Base-by-base conservation (phyloP, 2,888 invertebrate species). In the Cancer borealis region DNA sequence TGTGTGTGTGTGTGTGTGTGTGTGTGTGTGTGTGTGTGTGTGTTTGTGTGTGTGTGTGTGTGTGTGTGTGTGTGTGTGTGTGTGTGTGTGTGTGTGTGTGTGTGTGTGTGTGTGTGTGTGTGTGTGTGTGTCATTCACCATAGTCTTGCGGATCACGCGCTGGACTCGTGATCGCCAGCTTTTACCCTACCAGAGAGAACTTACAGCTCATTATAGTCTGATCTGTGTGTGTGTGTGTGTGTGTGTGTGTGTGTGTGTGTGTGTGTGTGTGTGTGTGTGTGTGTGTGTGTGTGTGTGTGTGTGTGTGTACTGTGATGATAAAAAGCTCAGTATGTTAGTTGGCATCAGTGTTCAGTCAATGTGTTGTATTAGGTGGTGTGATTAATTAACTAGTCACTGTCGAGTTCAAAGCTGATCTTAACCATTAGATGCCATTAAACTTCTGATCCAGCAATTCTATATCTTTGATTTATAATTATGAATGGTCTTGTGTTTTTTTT, bases 231-330 rank as follows among this genome's bases (percentile, higher is more conserved):
- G 84, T 92, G 84, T 92, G 84, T 60, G 84, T 92, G 84, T 92
- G 84, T 92, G 84, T 92, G 84, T 92, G 84, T 92, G 84, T 92
- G 84, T 92, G 84, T 92, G 84, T 92, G 47, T 92, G 84, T 92
- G 84, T 92, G 84, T 92, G 88, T 92, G 54, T 92, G 88, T 92
- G 45, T 92, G 88, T 92, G 54, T 79, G 54, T 92, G 88, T 92
- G 73, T 92, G 88, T 92, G 49, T 92, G 54, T 87, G 26, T 45
- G 54, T 87, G 88, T 92, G 54, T 92, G 54, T 84, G 46, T 84
- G 49, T 87, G 39, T 92, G 54, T 92, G 54, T 91, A 60, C 21
- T 21, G 26, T 10, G 49, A 49, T 6, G 12, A 12, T 10, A 4
- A 49, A 0, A 49, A 4, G 12, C 8, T 49, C 12, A 49, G 8